phyloP scores from a whole-genome alignment of 2,113 vertebrate species.

The Gallinago jamesoni region DNA sequence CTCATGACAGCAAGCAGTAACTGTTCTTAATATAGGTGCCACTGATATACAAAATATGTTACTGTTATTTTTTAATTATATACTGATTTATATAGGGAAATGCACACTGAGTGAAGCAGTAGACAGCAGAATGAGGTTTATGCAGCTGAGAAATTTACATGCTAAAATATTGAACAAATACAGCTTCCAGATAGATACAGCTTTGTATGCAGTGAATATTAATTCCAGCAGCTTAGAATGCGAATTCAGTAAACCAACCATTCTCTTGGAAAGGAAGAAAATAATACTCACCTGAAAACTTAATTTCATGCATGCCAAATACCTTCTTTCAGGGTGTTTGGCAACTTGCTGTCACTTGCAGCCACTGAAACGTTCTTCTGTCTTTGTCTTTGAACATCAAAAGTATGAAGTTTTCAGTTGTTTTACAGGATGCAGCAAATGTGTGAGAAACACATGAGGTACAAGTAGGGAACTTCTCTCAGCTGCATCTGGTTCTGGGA shows the following conservation, averaged over 20 bases:
- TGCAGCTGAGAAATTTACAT: neutral
- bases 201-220: neutral
- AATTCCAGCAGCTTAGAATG: neutral
- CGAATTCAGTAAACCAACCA: neutral
- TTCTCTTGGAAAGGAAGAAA: neutral
- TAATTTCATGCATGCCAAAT: neutral
- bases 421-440: neutral
- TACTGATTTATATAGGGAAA: neutral
- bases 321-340: neutral
- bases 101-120: neutral
- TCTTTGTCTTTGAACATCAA: neutral
- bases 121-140: neutral
- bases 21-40: neutral
- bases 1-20: neutral
- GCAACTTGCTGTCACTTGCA: neutral
- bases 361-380: neutral
- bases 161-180: neutral
- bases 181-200: neutral
- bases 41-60: neutral
- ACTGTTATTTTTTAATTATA: neutral
- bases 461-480: neutral
- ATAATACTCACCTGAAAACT: neutral
- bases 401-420: neutral
- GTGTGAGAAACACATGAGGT: rapidly evolving
- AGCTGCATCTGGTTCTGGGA: neutral